A percentile compares a stretch with the other conserved stretches of the same genome.
Evolutionary conservation across 2,888 invertebrate genomes (phyloP).

Genomic region (Ennomos fuscantarius): DNA sequence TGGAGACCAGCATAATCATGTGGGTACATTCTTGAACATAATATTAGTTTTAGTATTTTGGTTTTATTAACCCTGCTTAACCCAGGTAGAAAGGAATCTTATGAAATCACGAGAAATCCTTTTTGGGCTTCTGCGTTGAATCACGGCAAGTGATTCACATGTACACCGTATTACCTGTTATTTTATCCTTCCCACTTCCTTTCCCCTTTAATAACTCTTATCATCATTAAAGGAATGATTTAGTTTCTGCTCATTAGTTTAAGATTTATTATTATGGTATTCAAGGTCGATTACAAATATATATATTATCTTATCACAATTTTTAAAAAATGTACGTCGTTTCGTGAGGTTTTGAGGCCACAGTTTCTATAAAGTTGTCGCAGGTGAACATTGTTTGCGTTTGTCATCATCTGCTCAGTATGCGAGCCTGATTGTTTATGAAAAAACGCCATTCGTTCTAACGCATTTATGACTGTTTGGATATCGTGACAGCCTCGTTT

Average conservation of each 20-base stretch:
- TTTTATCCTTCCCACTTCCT: constrained; percentile 8
- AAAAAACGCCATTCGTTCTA: constrained; percentile 38
- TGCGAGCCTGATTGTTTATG: constrained; percentile 35
- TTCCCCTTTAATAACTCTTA: not conserved
- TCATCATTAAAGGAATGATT: not conserved
- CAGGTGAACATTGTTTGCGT: constrained; percentile 59
- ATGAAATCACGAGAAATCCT: constrained; percentile 22
- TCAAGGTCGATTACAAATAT: constrained; percentile 49
- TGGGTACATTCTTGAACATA: constrained; percentile 57
- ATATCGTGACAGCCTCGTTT: constrained; percentile 54
- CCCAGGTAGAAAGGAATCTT: constrained; percentile 1
- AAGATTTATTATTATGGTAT: constrained; percentile 21
- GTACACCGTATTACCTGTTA: constrained; percentile 4
- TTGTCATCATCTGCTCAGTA: constrained; percentile 47
- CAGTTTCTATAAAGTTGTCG: constrained; percentile 54
- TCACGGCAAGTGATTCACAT: constrained; percentile 22
- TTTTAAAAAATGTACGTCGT: constrained; percentile 50
- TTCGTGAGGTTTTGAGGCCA: constrained; percentile 56
- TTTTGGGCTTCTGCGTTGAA: constrained; percentile 31
- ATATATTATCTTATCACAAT: constrained; percentile 67
- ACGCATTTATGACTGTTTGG: constrained; percentile 36
- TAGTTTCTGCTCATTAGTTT: constrained; percentile 1
- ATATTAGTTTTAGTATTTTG: not conserved
- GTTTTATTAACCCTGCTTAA: no score
- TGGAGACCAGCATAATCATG: constrained; percentile 81